phyloP scores from a whole-genome alignment of 2,113 vertebrate species.

The Petromus typicus region DNA sequence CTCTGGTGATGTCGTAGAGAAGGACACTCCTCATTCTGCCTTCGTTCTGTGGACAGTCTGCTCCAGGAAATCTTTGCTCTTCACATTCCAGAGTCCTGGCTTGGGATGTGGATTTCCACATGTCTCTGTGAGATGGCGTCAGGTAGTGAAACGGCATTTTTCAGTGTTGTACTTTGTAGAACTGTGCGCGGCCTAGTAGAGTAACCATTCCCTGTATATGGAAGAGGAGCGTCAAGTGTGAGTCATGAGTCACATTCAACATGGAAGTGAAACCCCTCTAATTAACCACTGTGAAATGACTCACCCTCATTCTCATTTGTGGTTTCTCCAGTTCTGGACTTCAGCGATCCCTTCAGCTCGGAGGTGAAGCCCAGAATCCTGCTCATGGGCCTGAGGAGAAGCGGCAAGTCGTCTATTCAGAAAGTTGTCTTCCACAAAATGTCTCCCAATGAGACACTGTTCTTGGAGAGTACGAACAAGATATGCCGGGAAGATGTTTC shows the following conservation, averaged over 20 bases:
- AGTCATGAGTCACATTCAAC: slow-evolving; percentile 25
- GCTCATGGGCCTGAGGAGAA: slow-evolving; percentile 95
- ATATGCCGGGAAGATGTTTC: slow-evolving; percentile 96
- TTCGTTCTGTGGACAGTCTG: not conserved
- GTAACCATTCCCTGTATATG: not conserved
- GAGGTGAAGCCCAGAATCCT: slow-evolving; percentile 97
- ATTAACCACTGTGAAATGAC: slow-evolving; percentile 46
- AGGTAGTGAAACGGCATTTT: not conserved
- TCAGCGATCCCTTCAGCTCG: slow-evolving; percentile 92
- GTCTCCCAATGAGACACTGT: slow-evolving; percentile 96
- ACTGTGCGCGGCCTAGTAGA: not conserved
- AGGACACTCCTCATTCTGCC: not conserved
- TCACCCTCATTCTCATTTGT: slow-evolving; percentile 77
- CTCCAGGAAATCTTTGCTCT: not conserved
- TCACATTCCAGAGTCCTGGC: not conserved
- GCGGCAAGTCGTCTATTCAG: slow-evolving; percentile 97
- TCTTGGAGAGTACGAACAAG: slow-evolving; percentile 96
- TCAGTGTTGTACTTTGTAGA: not conserved
- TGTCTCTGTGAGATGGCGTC: not conserved
- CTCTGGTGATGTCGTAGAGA: not conserved
- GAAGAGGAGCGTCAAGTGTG: not conserved
- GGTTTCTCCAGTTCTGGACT: slow-evolving; percentile 91
- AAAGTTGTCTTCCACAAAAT: slow-evolving; percentile 98
- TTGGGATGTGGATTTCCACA: not conserved
- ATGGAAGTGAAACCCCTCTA: slow-evolving; percentile 63